Conservation (phyloP, 2,113 vertebrate genomes). For the Pteruthius melanotis region DNA sequence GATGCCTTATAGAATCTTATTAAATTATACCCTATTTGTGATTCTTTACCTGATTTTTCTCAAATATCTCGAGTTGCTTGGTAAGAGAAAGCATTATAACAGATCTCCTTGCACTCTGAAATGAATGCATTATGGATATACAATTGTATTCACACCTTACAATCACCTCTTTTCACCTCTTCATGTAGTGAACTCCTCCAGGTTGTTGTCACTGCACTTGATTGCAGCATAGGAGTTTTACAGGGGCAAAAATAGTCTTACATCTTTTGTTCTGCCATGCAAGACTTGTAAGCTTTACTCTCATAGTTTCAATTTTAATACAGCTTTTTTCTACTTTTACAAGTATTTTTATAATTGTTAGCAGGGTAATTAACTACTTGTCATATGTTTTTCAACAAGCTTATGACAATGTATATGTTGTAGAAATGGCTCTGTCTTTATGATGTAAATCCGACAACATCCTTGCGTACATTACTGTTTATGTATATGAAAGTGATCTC, state of each 20-base stretch:
- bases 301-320: neutral
- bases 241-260: neutral
- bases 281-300: neutral
- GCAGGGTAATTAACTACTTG: neutral
- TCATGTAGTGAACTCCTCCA: neutral
- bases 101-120: neutral
- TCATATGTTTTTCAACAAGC: neutral
- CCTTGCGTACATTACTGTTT: neutral
- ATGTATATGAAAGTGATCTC: neutral
- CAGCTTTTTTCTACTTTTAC: neutral
- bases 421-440: neutral
- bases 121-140: neutral
- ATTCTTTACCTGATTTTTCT: neutral
- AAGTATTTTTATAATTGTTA: neutral
- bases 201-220: neutral
- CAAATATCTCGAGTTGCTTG: neutral
- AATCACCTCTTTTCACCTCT: constrained; percentile 4
- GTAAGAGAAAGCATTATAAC: constrained; percentile 5
- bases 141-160: neutral
- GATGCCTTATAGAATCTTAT: neutral
- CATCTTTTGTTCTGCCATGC: neutral
- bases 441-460: neutral
- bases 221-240: neutral
- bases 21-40: neutral
- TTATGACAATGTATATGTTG: neutral